Evolutionary conservation across 2,888 invertebrate species (phyloP), one percentile per base, ranked within the genome.

Genomic region (Mycalesis mineus): DNA sequence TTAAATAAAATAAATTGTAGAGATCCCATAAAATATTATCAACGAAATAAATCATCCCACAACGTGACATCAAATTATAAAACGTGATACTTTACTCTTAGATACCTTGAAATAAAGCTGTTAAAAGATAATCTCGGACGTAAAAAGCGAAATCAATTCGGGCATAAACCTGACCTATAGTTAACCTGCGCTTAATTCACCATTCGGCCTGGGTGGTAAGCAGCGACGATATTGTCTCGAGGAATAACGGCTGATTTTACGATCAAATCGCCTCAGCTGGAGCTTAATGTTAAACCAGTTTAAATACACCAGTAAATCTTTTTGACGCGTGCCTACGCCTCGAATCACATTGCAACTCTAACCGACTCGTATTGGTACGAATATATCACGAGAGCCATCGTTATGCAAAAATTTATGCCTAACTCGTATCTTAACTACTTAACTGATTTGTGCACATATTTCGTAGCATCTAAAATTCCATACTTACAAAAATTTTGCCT

Each of bases 291-390:
- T 76, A 80, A 86, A 86, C 84, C 86, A 82, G 86, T 86, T 87
- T 85, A 84, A 87, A 85, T 84, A 83, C 81, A 85, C 83, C 84
- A 86, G 84, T 87, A 87, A 85, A 86, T 87, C 84, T 83, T 72
- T 67, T 64, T 70, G 74, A 75, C 84, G 80, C 84, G 84, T 84
- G 84, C 83, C 83, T 80, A 80, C 81, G 76, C 77, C 68, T 66
- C 69, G 70, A 72, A 75, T 75, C 78, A 73, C 73, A 75, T 72
- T 69, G 71, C 76, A 75, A 79, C 76, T 75, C 73, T n/a, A n/a
- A n/a, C n/a, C n/a, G n/a, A n/a, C n/a, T n/a, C n/a, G n/a, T n/a
- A n/a, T n/a, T n/a, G n/a, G n/a, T n/a, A n/a, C n/a, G 70, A 75
- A 50, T 44, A 40, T 47, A 47, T 28, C 11, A 55, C 56, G 39